These are phyloP conservation scores for Aphelocoma californica DNA, from an alignment of 2,797 vertebrate genomes.

Conservation along the genomic window DNA sequence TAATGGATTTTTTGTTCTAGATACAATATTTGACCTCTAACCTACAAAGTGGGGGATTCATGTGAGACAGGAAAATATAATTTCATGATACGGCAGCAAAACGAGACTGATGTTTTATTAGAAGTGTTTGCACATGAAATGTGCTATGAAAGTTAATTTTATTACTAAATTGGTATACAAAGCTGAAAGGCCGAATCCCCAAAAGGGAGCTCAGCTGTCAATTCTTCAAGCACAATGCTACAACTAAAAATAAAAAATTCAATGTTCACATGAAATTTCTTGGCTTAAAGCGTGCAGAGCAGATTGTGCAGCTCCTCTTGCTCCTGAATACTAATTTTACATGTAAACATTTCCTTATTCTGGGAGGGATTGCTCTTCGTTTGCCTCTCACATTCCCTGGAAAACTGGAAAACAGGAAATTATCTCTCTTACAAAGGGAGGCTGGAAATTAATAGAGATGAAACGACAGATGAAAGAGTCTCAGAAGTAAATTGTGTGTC, in stretches of 20 bases:
- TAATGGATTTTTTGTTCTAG: neutral
- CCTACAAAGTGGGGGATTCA: neutral
- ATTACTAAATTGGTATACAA: neutral
- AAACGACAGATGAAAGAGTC: neutral
- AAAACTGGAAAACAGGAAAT: neutral
- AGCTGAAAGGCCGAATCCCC: neutral
- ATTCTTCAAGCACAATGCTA: neutral
- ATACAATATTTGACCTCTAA: neutral
- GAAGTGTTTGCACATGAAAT: neutral
- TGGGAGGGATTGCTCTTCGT: neutral
- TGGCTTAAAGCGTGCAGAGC: neutral
- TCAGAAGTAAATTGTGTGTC: neutral
- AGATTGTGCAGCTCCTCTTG: neutral
- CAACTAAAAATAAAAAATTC: slow-evolving; percentile 6
- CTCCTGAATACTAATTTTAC: neutral
- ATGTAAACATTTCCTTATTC: neutral
- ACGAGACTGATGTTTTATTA: neutral
- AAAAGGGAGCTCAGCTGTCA: neutral
- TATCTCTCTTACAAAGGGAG: neutral
- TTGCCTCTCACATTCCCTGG: neutral
- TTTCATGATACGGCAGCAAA: neutral
- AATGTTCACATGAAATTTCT: neutral
- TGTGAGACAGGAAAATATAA: neutral
- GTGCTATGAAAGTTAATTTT: neutral
- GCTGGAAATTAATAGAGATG: neutral